Base-by-base conservation (phyloP, 2,888 invertebrate species). In the Drosophila melanosoma region DNA sequence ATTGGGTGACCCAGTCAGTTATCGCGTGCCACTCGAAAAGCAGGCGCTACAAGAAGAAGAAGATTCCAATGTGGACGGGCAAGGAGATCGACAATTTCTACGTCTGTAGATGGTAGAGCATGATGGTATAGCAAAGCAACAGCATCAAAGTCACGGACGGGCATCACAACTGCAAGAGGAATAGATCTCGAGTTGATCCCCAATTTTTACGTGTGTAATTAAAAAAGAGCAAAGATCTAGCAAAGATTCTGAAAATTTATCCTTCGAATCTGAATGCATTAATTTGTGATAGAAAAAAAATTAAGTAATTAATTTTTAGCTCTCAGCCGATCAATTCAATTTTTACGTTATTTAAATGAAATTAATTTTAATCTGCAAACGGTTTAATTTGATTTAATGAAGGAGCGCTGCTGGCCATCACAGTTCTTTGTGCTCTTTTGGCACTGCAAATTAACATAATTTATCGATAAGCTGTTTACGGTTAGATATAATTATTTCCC, bases 21-120 rank as follows among this genome's bases (percentile, higher is more conserved):
- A 98, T 99, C 66, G 99, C 99, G 0, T 99, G 99, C 90, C 99
- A 99, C 93, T 99, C 99, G 54, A 99, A 99, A 94, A 99, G 99
- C 90, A 95, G 99, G 72, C 94, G 99, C 82, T 99, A 99, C 92
- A 99, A 99, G 93, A 99, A 99, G 94, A 99, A 99, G 93, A 99
- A 99, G 93, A 99, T 99, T 91, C 99, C 99, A 0, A 93, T 99
- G 2, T 98, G 98, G 91, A 99, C 99, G 0, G 99, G 99, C 0
- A 99, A 99, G 92, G 99, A 99, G 94, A 99, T 99, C 45, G 4
- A 23, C 15, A 8, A 23, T 23, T 15, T 45, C 15, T 23, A 45
- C 23, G 23, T 45, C 45, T 45, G 15, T 45, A 45, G 45, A 15
- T 12, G 15, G 45, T 23, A 8, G 45, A 23, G 42, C 20, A 12